Conservation (phyloP, 2,113 vertebrate genomes). For the Xiphophorus couchianus region DNA sequence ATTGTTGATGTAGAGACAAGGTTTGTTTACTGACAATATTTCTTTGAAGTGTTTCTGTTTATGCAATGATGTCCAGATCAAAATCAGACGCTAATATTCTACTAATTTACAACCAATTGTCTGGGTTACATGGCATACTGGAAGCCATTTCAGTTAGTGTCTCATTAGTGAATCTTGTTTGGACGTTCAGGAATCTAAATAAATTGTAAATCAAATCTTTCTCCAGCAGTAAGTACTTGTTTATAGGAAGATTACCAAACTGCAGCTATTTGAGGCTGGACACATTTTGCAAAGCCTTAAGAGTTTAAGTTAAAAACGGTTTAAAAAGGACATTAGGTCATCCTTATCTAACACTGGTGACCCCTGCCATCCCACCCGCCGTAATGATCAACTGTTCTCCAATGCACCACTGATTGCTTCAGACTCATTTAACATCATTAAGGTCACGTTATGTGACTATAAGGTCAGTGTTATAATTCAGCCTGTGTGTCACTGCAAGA, state of each 20-base stretch:
- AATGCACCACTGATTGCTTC: neutral
- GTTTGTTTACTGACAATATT: neutral
- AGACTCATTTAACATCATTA: constrained; percentile 28
- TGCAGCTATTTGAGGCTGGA: neutral
- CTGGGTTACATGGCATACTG: neutral
- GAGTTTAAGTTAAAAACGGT: neutral
- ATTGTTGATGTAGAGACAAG: neutral
- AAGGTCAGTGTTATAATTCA: constrained; percentile 30
- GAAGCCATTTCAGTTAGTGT: neutral
- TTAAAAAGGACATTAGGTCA: constrained; percentile 7
- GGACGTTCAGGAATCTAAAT: neutral
- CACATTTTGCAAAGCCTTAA: constrained; percentile 4
- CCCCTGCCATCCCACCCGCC: neutral
- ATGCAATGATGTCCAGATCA: neutral
- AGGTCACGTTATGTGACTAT: constrained; percentile 17
- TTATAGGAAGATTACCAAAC: neutral
- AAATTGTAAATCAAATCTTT: neutral
- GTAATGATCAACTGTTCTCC: constrained; percentile 16
- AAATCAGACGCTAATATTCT: neutral
- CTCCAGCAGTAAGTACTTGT: neutral
- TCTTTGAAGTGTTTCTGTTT: neutral
- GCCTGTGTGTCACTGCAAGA: constrained; percentile 8
- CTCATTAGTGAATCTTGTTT: neutral
- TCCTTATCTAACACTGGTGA: constrained; percentile 19
- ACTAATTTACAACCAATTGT: neutral